Base-by-base conservation (phyloP, 2,888 invertebrate genomes). In the Siphlonurus alternatus region DNA sequence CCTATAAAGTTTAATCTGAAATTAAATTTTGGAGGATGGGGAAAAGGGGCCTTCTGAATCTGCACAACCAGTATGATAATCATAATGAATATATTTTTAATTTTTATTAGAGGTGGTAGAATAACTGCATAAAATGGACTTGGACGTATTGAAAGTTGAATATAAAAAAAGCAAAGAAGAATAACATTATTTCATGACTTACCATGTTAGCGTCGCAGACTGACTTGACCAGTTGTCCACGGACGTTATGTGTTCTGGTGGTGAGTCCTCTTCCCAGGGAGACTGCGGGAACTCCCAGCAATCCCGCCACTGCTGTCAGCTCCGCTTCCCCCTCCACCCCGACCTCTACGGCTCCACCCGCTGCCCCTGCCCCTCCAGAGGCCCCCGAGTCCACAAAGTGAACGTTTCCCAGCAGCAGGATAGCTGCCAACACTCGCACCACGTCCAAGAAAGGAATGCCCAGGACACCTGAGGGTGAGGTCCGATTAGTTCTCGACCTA, bases 361-460 rank as follows among this genome's bases (percentile, higher is more conserved):
- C 61, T 7, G 5, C n/a, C 5, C 7, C 56, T 7, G 56, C 5
- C 5, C 22, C 20, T 7, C 19, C n/a, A 56, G n/a, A 51, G 2
- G 22, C 60, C 23, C 63, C 59, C 2, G 64, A 51, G 74, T 93
- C 93, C 62, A 86, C 81, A 76, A 94, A 95, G 73, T 88, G 87
- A 69, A 96, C 88, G 77, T 96, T 96, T 65, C 96, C 96, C 66
- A 96, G 81, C 66, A 96, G 81, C 69, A 96, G 77, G 64, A 95
- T 91, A 2, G 94, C 93, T 18, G 93, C 89, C 69, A 96, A 77
- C 22, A 96, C 93, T 69, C 95, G 81, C 64, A 95, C 89, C 61
- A 96, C 93, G 76, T 96, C 95, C 74, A 93, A 77, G 76, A 94
- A 94, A 1, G 95, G 95, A 70, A 96, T 95, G 53, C 95, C 95